These are phyloP conservation scores for Monochamus saltuarius DNA, from an alignment of 1,140 invertebrate species.

Conservation along the genomic window DNA sequence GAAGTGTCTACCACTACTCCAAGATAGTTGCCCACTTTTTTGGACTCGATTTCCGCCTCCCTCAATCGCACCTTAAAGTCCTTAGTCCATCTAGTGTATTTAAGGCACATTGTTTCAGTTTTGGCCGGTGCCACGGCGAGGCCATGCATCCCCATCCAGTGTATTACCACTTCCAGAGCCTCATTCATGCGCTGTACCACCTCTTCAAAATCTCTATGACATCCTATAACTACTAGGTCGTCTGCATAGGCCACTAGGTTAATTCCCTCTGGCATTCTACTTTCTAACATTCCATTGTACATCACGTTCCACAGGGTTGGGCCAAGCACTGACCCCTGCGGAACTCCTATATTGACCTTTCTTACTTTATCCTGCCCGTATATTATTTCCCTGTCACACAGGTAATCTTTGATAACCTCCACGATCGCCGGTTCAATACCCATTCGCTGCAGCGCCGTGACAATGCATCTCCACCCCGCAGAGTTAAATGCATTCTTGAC, in stretches of 20 bases:
- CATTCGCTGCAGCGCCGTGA: neutral
- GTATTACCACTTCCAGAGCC: neutral
- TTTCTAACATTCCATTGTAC: constrained; percentile 15
- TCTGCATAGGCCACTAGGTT: constrained; percentile 8
- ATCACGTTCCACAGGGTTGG: constrained; percentile 49
- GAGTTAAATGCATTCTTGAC: constrained; percentile 22
- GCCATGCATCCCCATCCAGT: neutral
- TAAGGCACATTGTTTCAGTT: too few species aligned
- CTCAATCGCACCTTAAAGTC: too few species aligned
- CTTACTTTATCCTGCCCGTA: constrained; percentile 13
- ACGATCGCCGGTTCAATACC: neutral
- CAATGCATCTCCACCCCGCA: constrained; percentile 10
- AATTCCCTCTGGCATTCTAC: neutral
- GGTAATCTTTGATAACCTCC: constrained; percentile 2
- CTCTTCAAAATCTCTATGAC: neutral
- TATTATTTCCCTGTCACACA: constrained; percentile 1
- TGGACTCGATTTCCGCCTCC: too few species aligned
- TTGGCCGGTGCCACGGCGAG: too few species aligned
- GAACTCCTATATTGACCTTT: constrained; percentile 45
- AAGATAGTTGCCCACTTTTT: too few species aligned
- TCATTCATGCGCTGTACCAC: neutral
- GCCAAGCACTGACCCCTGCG: constrained; percentile 52
- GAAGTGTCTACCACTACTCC: too few species aligned
- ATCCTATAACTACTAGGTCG: constrained; percentile 7
- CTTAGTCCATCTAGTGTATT: too few species aligned